phyloP scores from a whole-genome alignment of 2,797 vertebrate species.

The Catamblyrhynchus diadema region DNA sequence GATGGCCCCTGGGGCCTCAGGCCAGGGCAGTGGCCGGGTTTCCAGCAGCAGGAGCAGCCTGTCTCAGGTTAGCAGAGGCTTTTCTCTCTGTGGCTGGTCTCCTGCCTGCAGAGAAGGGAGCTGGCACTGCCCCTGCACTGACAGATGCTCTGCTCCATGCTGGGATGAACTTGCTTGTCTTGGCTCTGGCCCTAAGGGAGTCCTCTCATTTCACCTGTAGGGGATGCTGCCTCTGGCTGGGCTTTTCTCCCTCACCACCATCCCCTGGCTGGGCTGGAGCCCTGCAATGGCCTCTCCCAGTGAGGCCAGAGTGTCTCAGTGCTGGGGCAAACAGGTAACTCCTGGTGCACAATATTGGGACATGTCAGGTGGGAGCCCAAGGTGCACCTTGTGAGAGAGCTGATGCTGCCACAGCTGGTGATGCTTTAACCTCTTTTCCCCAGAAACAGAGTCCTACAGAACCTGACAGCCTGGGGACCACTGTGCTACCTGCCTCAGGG shows the following conservation, averaged over 20 bases:
- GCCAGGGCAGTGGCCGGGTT: neutral
- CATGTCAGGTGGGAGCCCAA: neutral
- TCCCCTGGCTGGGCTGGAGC: neutral
- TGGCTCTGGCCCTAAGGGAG: neutral
- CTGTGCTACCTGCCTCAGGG: neutral
- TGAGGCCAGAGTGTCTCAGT: neutral
- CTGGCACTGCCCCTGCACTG: neutral
- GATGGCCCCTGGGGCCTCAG: accelerated
- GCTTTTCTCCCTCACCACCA: neutral
- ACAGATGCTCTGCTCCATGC: neutral
- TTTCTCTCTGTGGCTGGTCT: neutral
- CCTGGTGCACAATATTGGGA: neutral
- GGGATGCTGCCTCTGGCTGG: neutral
- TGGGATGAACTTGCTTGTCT: neutral
- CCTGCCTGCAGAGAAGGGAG: neutral
- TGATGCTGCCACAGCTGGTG: neutral
- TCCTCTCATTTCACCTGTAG: neutral
- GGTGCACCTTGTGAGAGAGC: accelerated
- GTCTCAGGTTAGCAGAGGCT: neutral
- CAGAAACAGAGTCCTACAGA: neutral
- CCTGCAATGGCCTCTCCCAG: neutral
- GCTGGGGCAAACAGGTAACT: neutral
- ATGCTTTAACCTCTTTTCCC: neutral
- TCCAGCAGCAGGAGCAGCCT: neutral
- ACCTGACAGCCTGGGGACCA: neutral